Evolutionary conservation across 2,888 invertebrate genomes (phyloP).

Genomic region (Drosophila neoperkinsi): DNA sequence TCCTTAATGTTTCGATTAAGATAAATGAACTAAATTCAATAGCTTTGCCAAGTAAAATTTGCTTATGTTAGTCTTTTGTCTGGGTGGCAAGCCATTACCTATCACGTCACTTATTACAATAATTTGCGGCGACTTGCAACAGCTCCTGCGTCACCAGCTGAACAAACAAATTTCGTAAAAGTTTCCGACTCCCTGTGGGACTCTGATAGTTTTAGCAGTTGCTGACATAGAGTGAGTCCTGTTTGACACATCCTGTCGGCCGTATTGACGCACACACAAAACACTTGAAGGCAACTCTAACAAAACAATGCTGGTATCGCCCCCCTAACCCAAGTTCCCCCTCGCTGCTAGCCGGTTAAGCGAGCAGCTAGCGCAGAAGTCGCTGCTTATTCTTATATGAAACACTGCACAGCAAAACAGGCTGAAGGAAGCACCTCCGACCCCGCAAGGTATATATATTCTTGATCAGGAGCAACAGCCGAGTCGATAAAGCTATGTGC

Average conservation of each 20-base stretch:
- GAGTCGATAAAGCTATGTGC: neutral
- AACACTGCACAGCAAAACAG: conserved; percentile 19
- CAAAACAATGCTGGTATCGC: conserved; percentile 17
- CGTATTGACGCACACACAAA: conserved; percentile 40
- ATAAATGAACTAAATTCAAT: neutral
- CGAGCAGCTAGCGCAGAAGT: conserved; percentile 15
- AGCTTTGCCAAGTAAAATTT: neutral
- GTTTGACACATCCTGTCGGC: conserved; percentile 71
- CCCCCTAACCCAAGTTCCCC: neutral
- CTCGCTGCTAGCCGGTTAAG: conserved; percentile 24
- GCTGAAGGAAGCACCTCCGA: neutral
- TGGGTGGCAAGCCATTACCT: conserved; percentile 13
- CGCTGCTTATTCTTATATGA: neutral
- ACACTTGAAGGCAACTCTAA: conserved; percentile 25
- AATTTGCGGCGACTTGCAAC: conserved; percentile 21
- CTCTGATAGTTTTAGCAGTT: neutral
- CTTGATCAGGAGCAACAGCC: neutral
- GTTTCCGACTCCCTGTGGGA: conserved; percentile 22
- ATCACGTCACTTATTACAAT: conserved; percentile 6
- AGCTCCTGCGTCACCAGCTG: conserved; percentile 4
- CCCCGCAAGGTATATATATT: neutral
- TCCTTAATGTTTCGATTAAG: neutral
- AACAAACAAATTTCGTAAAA: conserved; percentile 58
- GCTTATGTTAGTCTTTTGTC: neutral
- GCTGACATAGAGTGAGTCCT: conserved; percentile 36